Evolutionary conservation across 2,797 vertebrate genomes (phyloP).

Genomic region (Sebastes hubbsi): DNA sequence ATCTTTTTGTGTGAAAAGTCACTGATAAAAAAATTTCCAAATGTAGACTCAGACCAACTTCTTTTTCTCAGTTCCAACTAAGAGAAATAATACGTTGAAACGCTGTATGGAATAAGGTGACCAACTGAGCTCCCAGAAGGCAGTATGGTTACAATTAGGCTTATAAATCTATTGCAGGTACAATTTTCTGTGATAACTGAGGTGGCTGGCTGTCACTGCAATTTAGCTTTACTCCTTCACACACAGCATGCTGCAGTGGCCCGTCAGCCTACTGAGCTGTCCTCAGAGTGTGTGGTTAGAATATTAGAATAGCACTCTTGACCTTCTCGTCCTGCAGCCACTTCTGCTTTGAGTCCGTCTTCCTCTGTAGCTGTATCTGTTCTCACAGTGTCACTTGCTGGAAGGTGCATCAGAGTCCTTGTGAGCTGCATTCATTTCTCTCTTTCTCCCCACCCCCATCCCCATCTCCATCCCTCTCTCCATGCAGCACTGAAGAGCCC

Average conservation of each 20-base stretch:
- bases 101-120: not conserved
- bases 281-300: conserved; percentile 9
- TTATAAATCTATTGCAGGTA: not conserved
- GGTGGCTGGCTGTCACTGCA: not conserved
- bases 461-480: conserved; percentile 7
- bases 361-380: conserved; percentile 21
- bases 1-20: not conserved
- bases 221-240: not conserved
- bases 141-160: not conserved
- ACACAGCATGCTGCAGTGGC: conserved; percentile 2
- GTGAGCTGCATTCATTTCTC: not conserved
- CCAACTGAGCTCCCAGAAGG: not conserved
- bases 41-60: not conserved
- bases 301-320: conserved; percentile 27
- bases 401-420: conserved; percentile 11
- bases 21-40: not conserved
- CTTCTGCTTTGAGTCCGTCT: conserved; percentile 65
- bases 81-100: not conserved
- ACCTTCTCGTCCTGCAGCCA: conserved; percentile 38
- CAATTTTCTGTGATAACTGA: not conserved
- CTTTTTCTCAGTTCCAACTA: not conserved
- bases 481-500: conserved; percentile 95
- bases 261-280: conserved; percentile 5
- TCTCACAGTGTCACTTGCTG: conserved; percentile 16
- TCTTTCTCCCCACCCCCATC: not conserved